A percentile compares a stretch with the other conserved stretches of the same genome.
Conservation (phyloP, 1,140 invertebrate species). For the Berghia stephanieae region DNA sequence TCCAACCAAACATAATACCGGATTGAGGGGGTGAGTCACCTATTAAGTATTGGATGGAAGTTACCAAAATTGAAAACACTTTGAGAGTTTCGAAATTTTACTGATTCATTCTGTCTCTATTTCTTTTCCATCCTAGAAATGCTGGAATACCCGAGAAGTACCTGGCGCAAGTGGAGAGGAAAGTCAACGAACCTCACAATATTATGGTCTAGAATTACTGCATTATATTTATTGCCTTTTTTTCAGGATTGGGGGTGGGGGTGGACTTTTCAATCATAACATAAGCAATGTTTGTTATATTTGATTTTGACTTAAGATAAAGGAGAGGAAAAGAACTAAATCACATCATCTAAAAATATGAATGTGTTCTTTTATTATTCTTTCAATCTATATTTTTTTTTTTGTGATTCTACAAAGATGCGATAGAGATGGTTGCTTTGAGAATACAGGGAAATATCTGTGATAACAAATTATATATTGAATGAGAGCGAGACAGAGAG, state of each 20-base stretch:
- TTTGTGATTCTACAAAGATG: not conserved
- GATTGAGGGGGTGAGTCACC: not conserved
- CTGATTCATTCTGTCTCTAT: constrained; percentile 29
- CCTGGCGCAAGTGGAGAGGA: constrained; percentile 58
- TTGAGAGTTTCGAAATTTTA: constrained; percentile 23
- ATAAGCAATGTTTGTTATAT: too few relatives aligned
- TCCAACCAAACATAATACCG: not conserved
- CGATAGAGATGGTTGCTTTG: not conserved
- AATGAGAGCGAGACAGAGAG: not conserved
- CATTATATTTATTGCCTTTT: too few relatives aligned
- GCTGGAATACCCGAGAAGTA: constrained; percentile 66
- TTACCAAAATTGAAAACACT: too few relatives aligned
- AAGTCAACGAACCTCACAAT: constrained; percentile 56
- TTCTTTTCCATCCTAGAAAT: constrained; percentile 48
- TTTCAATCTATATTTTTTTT: not conserved
- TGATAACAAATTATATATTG: not conserved
- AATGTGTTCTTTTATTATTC: not conserved
- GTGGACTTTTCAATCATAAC: too few relatives aligned
- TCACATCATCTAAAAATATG: not conserved
- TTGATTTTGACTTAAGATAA: not conserved
- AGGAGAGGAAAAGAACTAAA: not conserved
- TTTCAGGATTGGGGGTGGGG: too few relatives aligned
- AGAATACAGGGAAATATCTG: not conserved
- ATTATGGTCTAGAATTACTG: constrained; percentile 40
- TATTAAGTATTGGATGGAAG: too few relatives aligned